Base-by-base conservation (phyloP, 2,797 vertebrate species). In the Gambelia wislizenii region DNA sequence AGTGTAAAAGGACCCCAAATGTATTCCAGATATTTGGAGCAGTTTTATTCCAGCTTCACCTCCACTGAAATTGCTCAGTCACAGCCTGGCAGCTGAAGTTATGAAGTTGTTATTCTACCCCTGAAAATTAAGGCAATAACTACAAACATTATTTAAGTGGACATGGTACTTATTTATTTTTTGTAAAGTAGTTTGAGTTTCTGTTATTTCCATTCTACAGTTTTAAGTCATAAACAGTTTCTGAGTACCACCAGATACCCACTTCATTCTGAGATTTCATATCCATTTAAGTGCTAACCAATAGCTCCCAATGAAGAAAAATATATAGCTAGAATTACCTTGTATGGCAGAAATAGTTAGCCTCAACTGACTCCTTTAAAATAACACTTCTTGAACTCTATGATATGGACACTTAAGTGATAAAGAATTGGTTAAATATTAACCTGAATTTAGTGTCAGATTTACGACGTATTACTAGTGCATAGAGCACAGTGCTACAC, bases 121-220 rank as follows among this genome's bases (percentile, higher is more conserved):
- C 76, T 72, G 86, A 83, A 69, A 77, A 49, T 44, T 16, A 75
- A 6, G 47, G 33, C n/a, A 89, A 82, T 84, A 79, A 18, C 84
- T 87, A 89, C 49, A 91, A n/a, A 9, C 80, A 86, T 49, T 75
- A 92, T 87, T 91, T 93, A 83, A 92, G 89, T 91, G 88, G 14
- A 10, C 52, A 27, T 87, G 22, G 8, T 16, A 30, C 44, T 47
- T 92, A 20, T 8, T 91, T 93, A 49, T 72, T 33, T 16, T 94
- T 84, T 81, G 83, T 22, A 74, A 77, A 54, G 52, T 39, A 5
- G 16, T 86, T 72, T 25, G 75, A 76, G 61, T 36, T 67, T 78
- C 49, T 69, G 3, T 67, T 49, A 49, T 49, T 92, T 89, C 86
- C 86, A 79, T 83, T 79, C 84, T 78, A 83, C 67, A 93, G 61